These are phyloP conservation scores for Propithecus deckenii DNA, from an alignment of 2,797 vertebrate species.

Conservation along the genomic window DNA sequence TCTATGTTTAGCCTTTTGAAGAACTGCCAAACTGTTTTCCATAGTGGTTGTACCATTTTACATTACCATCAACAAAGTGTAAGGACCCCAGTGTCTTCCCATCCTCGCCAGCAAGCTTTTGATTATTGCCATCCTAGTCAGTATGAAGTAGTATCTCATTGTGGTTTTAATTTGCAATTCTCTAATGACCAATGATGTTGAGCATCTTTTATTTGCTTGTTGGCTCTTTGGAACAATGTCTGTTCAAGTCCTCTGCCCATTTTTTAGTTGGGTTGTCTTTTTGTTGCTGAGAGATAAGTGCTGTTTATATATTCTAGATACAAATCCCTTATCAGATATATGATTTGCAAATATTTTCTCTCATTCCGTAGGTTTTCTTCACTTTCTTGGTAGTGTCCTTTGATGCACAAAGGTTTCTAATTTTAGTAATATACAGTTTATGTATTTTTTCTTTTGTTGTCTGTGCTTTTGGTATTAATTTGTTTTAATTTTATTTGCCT, in stretches of 20 bases:
- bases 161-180: background rate
- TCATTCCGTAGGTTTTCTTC: background rate
- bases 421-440: background rate
- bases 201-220: background rate
- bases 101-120: background rate
- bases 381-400: background rate
- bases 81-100: background rate
- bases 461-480: background rate
- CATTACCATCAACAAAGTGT: background rate
- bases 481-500: background rate
- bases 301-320: background rate
- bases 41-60: background rate
- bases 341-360: conserved; percentile 31
- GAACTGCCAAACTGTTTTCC: background rate
- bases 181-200: background rate
- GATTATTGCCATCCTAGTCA: background rate
- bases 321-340: background rate
- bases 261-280: background rate
- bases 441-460: background rate
- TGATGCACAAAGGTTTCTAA: background rate
- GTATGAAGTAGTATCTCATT: background rate
- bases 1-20: background rate
- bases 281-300: background rate
- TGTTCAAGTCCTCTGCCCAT: background rate
- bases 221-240: background rate